These are phyloP conservation scores for Silurus aristotelis DNA, from an alignment of 2,797 vertebrate genomes.

Conservation along the genomic window DNA sequence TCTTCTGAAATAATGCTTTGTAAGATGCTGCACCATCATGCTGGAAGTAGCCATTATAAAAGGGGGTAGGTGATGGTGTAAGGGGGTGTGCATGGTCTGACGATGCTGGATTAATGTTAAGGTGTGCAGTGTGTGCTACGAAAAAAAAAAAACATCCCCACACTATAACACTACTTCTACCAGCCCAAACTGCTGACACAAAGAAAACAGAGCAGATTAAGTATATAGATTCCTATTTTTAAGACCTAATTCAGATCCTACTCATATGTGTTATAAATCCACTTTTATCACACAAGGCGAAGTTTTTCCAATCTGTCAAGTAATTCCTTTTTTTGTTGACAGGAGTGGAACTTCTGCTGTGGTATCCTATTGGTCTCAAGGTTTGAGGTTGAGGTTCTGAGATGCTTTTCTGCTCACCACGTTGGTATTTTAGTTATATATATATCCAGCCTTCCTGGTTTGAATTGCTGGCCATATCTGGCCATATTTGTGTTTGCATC, in stretches of 20 bases:
- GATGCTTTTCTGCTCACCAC: neutral
- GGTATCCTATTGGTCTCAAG: neutral
- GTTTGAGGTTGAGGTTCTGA: neutral
- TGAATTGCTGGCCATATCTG: neutral
- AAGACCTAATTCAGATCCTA: neutral
- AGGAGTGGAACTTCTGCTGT: neutral
- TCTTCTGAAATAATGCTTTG: neutral
- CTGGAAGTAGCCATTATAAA: neutral
- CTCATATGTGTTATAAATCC: neutral
- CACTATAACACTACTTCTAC: neutral
- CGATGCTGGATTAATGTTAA: neutral
- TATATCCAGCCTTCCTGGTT: neutral
- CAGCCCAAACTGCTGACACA: neutral
- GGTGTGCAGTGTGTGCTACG: neutral
- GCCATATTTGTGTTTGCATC: too few relatives aligned
- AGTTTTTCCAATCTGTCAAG: neutral
- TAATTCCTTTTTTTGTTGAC: neutral
- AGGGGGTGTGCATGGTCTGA: too few relatives aligned
- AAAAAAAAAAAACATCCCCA: neutral
- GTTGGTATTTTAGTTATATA: neutral
- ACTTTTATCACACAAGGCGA: neutral
- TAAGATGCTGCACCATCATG: neutral
- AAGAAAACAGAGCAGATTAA: neutral
- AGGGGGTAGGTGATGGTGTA: too few relatives aligned
- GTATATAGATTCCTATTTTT: neutral